These are phyloP conservation scores for Apocrypta bakeri DNA, from an alignment of 1,140 invertebrate genomes.

Conservation along the genomic window DNA sequence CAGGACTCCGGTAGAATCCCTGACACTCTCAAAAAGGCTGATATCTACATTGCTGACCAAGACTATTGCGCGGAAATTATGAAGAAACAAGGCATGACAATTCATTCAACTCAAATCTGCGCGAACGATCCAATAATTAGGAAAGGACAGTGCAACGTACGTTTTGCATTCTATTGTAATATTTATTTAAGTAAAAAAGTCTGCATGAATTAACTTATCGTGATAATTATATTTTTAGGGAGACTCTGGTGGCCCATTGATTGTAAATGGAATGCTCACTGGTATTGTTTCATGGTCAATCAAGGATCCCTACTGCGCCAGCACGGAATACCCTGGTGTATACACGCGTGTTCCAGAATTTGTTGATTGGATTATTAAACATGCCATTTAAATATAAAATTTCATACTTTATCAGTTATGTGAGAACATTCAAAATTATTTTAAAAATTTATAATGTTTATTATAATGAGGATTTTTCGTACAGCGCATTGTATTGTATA, in stretches of 20 bases:
- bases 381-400: conserved; percentile 8
- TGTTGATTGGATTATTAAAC: conserved; percentile 28
- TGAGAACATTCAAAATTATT: not conserved
- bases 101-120: conserved; percentile 23
- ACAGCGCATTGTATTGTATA: too few species aligned
- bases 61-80: conserved; percentile 24
- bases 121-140: conserved; percentile 31
- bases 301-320: conserved; percentile 39
- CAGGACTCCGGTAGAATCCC: not conserved
- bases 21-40: not conserved
- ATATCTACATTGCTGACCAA: conserved; percentile 25
- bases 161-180: not conserved
- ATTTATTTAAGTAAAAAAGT: not conserved
- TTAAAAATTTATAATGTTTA: too few species aligned
- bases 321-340: conserved; percentile 20
- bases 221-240: conserved; percentile 11
- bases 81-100: not conserved
- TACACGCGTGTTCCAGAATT: conserved; percentile 35
- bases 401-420: not conserved
- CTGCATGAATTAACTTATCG: not conserved
- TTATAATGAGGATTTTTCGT: too few species aligned
- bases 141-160: conserved; percentile 42
- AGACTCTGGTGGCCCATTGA: conserved; percentile 37
- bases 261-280: not conserved
- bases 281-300: conserved; percentile 42